Base-by-base conservation (phyloP, 2,888 invertebrate species). In the Adela reaumurella region DNA sequence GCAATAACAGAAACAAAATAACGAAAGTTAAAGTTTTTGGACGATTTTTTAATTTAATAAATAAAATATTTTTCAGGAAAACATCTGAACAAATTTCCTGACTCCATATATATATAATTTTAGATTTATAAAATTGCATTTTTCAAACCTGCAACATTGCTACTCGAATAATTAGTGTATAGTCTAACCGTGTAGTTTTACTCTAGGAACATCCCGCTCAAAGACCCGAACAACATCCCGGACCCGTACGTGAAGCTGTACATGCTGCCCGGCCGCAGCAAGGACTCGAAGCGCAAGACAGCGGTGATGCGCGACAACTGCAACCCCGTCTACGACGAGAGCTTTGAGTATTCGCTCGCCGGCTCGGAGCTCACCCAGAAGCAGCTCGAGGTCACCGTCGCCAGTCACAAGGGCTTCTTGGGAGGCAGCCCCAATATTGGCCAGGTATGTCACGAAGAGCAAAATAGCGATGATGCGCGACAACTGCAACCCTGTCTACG, bases 161-260 rank as follows among this genome's bases (percentile, higher is more conserved):
- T n/a, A n/a, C n/a, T n/a, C n/a, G n/a, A n/a, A n/a, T n/a, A n/a
- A n/a, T n/a, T n/a, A n/a, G n/a, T n/a, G n/a, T n/a, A n/a, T n/a
- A n/a, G n/a, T n/a, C n/a, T n/a, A n/a, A n/a, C n/a, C n/a, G n/a
- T n/a, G n/a, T n/a, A 20, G 43, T 52, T 52, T 46, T 47, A 53
- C 67, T 62, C 47, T 64, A 90, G 90, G 59, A 88, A 92, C 68
- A 83, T 94, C 59, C 91, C 92, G 1, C 71, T 87, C 43, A 90
- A 89, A 59, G 92, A 93, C 65, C 89, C 90, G 1, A 82, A 84
- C 53, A 92, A 88, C 64, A 87, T 93, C 59, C 94, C 94, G 1
- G 94, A 94, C 73, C 91, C 94, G 0, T 94, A 94, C 63, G 93
- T 94, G 0, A 94, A 94, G 65, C 67, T 94, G 20, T 93, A 94